Evolutionary conservation across 2,888 invertebrate genomes (phyloP).

Genomic region (Campaea margaritaria): DNA sequence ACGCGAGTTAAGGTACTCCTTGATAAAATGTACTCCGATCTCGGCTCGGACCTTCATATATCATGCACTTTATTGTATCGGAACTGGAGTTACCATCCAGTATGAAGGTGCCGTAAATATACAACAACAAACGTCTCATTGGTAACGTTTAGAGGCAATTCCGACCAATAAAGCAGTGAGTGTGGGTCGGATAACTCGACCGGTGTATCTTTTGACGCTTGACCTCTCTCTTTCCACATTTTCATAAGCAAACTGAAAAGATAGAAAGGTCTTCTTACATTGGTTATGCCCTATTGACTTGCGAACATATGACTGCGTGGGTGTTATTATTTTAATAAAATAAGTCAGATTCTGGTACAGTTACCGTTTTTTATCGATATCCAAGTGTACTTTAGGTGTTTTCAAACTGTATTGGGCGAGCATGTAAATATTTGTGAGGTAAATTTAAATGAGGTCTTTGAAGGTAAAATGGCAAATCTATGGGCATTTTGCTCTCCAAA

Average conservation of each 20-base stretch:
- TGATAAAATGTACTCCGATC: conserved; percentile 20
- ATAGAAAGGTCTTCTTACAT: conserved; percentile 16
- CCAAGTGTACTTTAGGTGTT: conserved; percentile 22
- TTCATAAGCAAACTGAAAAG: conserved; percentile 34
- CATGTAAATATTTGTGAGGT: conserved; percentile 32
- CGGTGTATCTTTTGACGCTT: conserved; percentile 50
- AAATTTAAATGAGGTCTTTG: conserved; percentile 23
- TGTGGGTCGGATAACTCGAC: conserved; percentile 73
- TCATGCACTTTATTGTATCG: conserved; percentile 70
- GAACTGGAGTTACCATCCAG: conserved; percentile 61
- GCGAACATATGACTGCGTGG: conserved; percentile 68
- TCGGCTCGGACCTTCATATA: conserved; percentile 60
- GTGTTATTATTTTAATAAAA: conserved; percentile 71
- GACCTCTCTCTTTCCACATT: conserved; percentile 54
- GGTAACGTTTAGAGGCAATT: conserved; percentile 84
- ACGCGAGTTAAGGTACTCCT: conserved; percentile 19
- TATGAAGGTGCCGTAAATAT: conserved; percentile 72
- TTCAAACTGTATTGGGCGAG: conserved; percentile 38
- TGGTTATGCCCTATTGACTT: conserved; percentile 58
- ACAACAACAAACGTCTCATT: conserved; percentile 80
- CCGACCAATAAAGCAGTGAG: conserved; percentile 78
- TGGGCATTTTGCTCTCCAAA: conserved; percentile 7
- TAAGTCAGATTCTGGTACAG: conserved; percentile 54
- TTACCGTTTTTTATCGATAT: conserved; percentile 40
- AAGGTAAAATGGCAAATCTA: conserved; percentile 8